Base-by-base conservation (phyloP, 2,113 vertebrate genomes). In the Saguinus imperator region DNA sequence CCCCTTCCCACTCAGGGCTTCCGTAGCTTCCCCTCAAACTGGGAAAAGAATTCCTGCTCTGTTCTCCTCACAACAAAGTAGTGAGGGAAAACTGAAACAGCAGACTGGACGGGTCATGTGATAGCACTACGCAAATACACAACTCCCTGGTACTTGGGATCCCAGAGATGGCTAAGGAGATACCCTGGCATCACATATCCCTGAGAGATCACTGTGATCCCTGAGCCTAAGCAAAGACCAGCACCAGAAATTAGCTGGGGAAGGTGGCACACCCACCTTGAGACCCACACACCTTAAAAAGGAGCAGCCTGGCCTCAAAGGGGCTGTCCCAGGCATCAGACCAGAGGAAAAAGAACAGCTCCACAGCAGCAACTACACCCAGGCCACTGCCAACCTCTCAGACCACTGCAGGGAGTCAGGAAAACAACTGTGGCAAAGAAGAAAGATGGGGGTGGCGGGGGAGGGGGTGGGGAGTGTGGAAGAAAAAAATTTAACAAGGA, bases 61-160 rank as follows among this genome's bases (percentile, higher is more conserved):
- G 29, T 87, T 84, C 73, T 96, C 90, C 70, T 88, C 73, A 96
- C 37, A 94, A 77, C 72, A 89, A 55, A 52, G 45, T 73, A 8
- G 48, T 92, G 50, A 97, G 8, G 18, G 64, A 86, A 91, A 77
- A 45, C 23, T 52, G 92, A 45, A 61, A 45, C 43, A 91, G 92
- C 9, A 66, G 58, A 85, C 61, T 72, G 43, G 57, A 86, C 9
- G 27, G 58, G 75, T 85, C 64, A 75, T 8, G 17, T 55, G 68
- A 61, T 13, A 27, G 14, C 25, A 79, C 81, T 89, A 50, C 12
- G 27, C 64, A 58, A 58, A 76, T 11, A 85, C 32, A 29, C 10
- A 64, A 48, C 48, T n/a, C 23, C 2, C n/a, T 40, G 43, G 75
- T 37, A 55, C 75, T 75, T 92, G 14, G 16, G 43, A 55, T 21